Evolutionary conservation across 1,140 invertebrate genomes (phyloP), one percentile per base, ranked within the genome.

Genomic region (Spodoptera frugiperda): DNA sequence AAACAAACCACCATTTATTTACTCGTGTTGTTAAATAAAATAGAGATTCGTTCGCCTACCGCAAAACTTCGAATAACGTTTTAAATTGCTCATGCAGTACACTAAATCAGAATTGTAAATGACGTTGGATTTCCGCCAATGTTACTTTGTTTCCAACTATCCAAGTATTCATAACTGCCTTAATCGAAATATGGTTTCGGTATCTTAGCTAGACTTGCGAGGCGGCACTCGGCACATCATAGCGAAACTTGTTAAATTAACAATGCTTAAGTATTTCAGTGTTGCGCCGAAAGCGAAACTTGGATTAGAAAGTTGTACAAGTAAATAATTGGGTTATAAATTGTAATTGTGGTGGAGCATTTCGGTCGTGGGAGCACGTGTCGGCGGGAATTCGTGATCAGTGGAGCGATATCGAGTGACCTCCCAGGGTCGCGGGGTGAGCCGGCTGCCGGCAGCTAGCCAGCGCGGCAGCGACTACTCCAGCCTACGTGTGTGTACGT

Each of bases 111-210:
- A 90, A 88, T 89, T 90, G 84, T 89, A 86, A 87, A 87, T 88
- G 85, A 85, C 84, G 75, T 91, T 92, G 91, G 89, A 91, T 87
- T 84, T 84, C 83, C 80, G 90, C 91, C 91, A 91, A 91, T 86
- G 89, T 87, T 87, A 90, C 83, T 91, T 89, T 89, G 88, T 90
- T 89, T 86, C 83, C 89, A 87, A 91, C 82, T 87, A 87, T 82
- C 74, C 81, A 76, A 77, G 79, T 82, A 87, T 82, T 84, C 82
- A 87, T 86, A 87, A 87, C 79, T 82, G 82, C 81, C 78, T 74
- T 83, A 83, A 89, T 87, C 78, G 81, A 83, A 87, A 87, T 83
- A 84, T 75, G 63, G 78, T 79, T 76, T 86, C 79, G 77, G 80
- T 84, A 78, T 84, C 77, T 81, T 63, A 77, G 46, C 30, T 59